phyloP scores from a whole-genome alignment of 2,797 vertebrate species.

The Hypotaenidia philippensis region DNA sequence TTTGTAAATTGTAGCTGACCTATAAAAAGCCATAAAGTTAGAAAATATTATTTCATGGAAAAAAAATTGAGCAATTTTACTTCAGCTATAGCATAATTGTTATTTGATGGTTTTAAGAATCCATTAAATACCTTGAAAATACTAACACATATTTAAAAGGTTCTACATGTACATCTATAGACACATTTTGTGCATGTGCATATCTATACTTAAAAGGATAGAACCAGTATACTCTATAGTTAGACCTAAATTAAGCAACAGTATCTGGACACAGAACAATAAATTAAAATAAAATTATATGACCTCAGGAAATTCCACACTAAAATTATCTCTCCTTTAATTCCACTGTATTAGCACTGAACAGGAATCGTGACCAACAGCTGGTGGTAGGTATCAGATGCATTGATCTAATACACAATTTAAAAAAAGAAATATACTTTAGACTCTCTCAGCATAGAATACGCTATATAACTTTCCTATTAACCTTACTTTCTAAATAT shows the following conservation, averaged over 20 bases:
- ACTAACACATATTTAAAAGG: not conserved
- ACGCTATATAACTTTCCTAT: not conserved
- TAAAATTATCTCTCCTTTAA: constrained; percentile 29
- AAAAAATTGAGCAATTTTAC: not conserved
- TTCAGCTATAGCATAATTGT: not conserved
- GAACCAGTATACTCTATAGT: not conserved
- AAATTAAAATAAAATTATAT: constrained; percentile 30
- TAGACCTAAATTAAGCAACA: constrained; percentile 29
- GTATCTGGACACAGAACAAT: constrained; percentile 28
- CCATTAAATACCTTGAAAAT: not conserved
- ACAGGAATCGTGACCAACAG: not conserved
- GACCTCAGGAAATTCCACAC: constrained; percentile 34
- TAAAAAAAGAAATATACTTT: not conserved
- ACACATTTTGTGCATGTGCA: not conserved
- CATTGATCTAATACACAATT: not conserved
- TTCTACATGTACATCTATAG: not conserved
- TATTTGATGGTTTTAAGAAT: not conserved
- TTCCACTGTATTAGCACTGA: not conserved
- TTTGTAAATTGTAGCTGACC: not conserved
- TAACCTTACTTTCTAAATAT: not conserved
- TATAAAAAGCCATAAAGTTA: not conserved
- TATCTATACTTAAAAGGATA: not conserved
- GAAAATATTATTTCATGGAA: not conserved
- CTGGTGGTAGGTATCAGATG: not conserved
- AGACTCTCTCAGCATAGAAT: not conserved